These are phyloP conservation scores for Saccostrea cuccullata DNA, from an alignment of 1,140 invertebrate genomes.

Conservation along the genomic window DNA sequence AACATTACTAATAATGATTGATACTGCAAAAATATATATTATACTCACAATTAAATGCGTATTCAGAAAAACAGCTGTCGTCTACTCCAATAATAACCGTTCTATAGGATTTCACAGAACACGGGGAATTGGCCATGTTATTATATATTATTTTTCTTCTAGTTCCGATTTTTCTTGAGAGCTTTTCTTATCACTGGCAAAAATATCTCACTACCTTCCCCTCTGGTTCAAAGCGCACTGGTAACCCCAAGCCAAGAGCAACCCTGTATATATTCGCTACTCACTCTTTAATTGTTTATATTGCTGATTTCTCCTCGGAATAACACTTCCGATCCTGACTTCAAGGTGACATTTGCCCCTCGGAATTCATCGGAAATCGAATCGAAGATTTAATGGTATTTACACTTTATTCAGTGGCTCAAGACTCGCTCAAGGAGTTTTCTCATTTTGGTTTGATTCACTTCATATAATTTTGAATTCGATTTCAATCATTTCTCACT, in stretches of 20 bases:
- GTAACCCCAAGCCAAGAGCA: background rate
- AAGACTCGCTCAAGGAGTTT: background rate
- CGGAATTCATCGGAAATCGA: constrained; percentile 15
- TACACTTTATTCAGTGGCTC: background rate
- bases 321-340: background rate
- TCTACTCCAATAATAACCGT: constrained; percentile 63
- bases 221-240: background rate
- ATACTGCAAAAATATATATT: background rate
- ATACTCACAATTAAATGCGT: constrained; percentile 68
- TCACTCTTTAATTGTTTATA: background rate
- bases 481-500: background rate
- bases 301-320: background rate
- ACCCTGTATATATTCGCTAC: background rate
- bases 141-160: background rate
- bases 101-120: background rate
- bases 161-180: background rate
- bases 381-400: constrained; percentile 19
- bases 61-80: constrained; percentile 63
- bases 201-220: background rate
- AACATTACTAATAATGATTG: too few species aligned
- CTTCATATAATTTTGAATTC: constrained; percentile 4
- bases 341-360: constrained; percentile 29
- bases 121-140: background rate
- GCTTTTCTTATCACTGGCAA: background rate
- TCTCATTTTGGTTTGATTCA: background rate